Conservation (phyloP, 2,113 vertebrate genomes). For the Crotalus tigris region DNA sequence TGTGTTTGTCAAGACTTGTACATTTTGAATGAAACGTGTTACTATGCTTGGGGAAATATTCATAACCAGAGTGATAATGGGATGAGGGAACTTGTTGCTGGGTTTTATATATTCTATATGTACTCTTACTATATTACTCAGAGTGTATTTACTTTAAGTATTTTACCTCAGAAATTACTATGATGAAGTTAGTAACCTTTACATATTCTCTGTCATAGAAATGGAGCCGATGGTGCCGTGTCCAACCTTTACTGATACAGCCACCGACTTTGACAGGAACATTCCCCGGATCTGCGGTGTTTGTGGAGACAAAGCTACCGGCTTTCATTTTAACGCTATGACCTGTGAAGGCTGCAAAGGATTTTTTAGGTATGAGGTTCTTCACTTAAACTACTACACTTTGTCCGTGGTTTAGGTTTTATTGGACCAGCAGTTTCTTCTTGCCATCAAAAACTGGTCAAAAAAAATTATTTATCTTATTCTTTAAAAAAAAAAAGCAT, state of each 20-base stretch:
- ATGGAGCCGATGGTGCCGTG: slow-evolving; percentile 81
- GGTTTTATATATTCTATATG: neutral
- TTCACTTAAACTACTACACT: neutral
- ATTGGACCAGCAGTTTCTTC: neutral
- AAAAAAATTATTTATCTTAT: neutral
- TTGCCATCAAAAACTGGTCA: neutral
- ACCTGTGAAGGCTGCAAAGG: slow-evolving; percentile 98
- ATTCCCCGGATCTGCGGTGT: slow-evolving; percentile 90
- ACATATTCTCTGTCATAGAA: slow-evolving; percentile 51
- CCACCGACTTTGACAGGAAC: slow-evolving; percentile 81
- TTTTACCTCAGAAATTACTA: neutral
- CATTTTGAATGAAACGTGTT: neutral
- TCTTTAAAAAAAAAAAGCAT: neutral
- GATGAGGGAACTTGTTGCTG: neutral
- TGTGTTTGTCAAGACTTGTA: neutral
- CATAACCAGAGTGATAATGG: neutral
- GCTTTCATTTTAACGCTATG: slow-evolving; percentile 98
- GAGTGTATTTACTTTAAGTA: neutral
- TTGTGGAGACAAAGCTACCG: slow-evolving; percentile 91
- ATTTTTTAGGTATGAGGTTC: slow-evolving; percentile 85
- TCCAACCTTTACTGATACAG: slow-evolving; percentile 72
- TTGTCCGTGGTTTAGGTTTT: neutral
- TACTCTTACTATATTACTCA: neutral
- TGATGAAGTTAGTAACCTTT: neutral
- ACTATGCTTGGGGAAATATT: neutral